Conservation (phyloP, 2,113 vertebrate species). For the Plecturocebus donacophilus region DNA sequence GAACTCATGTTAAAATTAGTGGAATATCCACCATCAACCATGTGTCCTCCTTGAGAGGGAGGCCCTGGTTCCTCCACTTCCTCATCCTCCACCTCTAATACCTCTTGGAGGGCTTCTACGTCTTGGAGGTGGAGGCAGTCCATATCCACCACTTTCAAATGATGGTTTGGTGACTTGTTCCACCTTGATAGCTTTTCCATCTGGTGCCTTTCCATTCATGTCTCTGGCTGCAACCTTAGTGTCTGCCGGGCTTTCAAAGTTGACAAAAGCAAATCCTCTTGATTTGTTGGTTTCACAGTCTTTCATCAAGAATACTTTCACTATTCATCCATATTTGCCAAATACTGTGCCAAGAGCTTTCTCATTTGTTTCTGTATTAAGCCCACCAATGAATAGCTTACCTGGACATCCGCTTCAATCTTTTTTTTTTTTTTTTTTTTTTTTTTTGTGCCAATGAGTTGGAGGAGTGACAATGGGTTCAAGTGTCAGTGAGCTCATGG, state of each 20-base stretch:
- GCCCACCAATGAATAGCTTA: constrained; percentile 97
- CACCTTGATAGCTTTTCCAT: constrained; percentile 98
- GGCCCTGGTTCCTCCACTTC: constrained; percentile 92
- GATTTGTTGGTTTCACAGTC: constrained; percentile 98
- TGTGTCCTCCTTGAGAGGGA: constrained; percentile 91
- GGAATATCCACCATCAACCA: constrained; percentile 82
- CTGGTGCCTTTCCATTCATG: constrained; percentile 98
- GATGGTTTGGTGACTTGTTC: constrained; percentile 98
- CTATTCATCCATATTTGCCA: constrained; percentile 96
- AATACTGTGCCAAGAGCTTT: constrained; percentile 97
- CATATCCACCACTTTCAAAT: constrained; percentile 94
- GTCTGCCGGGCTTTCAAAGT: constrained; percentile 95
- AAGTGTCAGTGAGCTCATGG: constrained; percentile 11
- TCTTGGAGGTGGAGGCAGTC: constrained; percentile 91
- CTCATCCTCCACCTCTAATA: constrained; percentile 91
- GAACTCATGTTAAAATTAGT: constrained; percentile 86
- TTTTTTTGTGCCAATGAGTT: neutral
- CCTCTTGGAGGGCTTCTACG: constrained; percentile 94
- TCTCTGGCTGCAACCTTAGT: constrained; percentile 97
- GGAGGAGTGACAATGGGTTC: neutral
- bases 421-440: constrained; percentile 89
- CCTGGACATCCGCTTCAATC: constrained; percentile 98
- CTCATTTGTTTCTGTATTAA: constrained; percentile 98
- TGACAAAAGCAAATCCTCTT: constrained; percentile 97
- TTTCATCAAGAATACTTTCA: constrained; percentile 98